Percentiles rank a stretch among this genome's conserved stretches.
Conservation (phyloP, 1,140 invertebrate genomes). For the Notospermus geniculatus region DNA sequence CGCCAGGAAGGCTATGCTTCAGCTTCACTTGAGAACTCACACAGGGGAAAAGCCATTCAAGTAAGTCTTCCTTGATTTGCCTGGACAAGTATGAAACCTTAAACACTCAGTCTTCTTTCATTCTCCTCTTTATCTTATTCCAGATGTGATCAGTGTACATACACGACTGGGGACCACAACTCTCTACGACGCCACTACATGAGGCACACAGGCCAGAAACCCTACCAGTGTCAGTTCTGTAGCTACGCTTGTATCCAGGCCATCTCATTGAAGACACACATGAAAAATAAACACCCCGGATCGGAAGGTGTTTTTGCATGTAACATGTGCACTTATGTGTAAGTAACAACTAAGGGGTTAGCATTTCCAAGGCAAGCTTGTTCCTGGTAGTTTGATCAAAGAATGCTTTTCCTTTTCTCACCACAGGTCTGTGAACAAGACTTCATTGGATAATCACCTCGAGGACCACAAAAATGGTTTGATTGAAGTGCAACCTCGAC, state of each 20-base stretch:
- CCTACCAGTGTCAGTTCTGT: conserved; percentile 94
- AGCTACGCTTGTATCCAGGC: conserved; percentile 84
- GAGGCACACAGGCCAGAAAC: conserved; percentile 96
- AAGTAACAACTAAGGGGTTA: no score
- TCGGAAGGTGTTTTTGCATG: conserved; percentile 62
- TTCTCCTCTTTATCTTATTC: conserved; percentile 18
- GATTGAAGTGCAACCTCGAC: conserved; percentile 35
- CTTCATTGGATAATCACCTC: conserved; percentile 61
- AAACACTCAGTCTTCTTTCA: no score
- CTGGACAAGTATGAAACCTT: no score
- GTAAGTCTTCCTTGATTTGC: conserved; percentile 28
- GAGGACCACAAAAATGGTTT: conserved; percentile 61
- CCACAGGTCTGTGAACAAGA: conserved; percentile 64
- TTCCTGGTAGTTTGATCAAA: no score
- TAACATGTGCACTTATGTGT: conserved; percentile 56
- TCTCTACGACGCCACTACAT: conserved; percentile 82
- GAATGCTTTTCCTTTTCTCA: no score
- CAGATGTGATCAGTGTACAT: conserved; percentile 49
- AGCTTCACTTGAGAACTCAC: conserved; percentile 71
- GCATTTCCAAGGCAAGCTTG: no score
- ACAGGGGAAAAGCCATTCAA: conserved; percentile 61
- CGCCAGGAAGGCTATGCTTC: conserved; percentile 59
- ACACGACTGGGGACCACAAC: conserved; percentile 73
- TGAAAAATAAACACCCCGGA: conserved; percentile 65
- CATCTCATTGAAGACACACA: conserved; percentile 67